Base-by-base conservation (phyloP, 2,797 vertebrate species). In the Chlorospingus flavigularis region DNA sequence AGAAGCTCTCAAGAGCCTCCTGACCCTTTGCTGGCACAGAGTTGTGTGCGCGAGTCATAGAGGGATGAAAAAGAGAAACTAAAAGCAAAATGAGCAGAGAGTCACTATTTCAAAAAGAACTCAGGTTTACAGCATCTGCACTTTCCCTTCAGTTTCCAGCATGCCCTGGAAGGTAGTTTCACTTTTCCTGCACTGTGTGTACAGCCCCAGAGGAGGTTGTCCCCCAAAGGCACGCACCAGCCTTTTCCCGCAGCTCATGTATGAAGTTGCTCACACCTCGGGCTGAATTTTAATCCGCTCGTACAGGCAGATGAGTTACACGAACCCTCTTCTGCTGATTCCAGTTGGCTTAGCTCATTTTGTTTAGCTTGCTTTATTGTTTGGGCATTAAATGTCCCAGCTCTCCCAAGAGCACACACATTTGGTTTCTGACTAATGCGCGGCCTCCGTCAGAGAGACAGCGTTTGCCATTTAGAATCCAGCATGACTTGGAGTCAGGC, bases 21-120 rank as follows among this genome's bases (percentile, higher is more conserved):
- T 97, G 97, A 96, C 95, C 96, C 86, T 90, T 91, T 43, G 48
- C 81, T 25, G 76, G 89, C 7, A 20, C 42, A 54, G 54, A 73
- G 48, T 25, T 82, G 26, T 33, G 66, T 72, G 78, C 3, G 17
- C 0, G 3, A 93, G 80, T 31, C 72, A 79, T 73, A 65, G 86
- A 66, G 50, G 77, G 80, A 60, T 54, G 88, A 85, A 82, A 95
- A 94, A 92, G 93, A 90, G 76, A 70, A 86, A 87, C 66, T 65
- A 58, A 86, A 92, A 95, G 86, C 77, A 94, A 96, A 96, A 84
- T 79, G 93, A 97, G 86, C 78, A 6, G 9, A 94, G 82, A 86
- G 73, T 54, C 62, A 6, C 72, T 94, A 40, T 94, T 97, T 95
- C 95, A 96, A 97, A 74, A 94, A 96, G 90, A 96, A 71, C 85